Conservation (phyloP, 2,888 invertebrate species). For the Thereva unica region DNA sequence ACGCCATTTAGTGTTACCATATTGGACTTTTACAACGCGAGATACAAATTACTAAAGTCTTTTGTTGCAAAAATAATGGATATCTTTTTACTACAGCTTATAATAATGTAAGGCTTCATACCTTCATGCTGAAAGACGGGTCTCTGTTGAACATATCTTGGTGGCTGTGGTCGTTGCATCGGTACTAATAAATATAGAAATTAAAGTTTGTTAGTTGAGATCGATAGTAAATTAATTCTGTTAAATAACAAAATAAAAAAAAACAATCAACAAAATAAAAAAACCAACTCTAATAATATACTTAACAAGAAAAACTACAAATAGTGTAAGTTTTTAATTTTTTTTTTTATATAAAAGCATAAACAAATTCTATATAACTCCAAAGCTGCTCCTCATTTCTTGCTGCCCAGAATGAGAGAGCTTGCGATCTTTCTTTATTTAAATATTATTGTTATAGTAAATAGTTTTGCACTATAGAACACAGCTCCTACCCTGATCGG, state of each 20-base stretch:
- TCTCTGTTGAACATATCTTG: conserved; percentile 52
- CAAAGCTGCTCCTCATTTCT: too few relatives aligned
- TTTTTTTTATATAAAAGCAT: neutral
- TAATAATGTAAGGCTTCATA: conserved; percentile 35
- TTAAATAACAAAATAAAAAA: conserved; percentile 6
- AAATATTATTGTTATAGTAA: too few relatives aligned
- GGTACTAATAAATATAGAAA: conserved; percentile 47
- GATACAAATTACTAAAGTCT: too few relatives aligned
- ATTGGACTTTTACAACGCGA: too few relatives aligned
- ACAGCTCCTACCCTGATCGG: conserved; percentile 12
- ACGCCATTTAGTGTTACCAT: too few relatives aligned
- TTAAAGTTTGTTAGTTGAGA: neutral
- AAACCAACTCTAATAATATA: neutral
- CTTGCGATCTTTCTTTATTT: too few relatives aligned
- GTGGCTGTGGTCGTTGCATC: conserved; percentile 47
- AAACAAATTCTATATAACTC: neutral
- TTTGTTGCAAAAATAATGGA: too few relatives aligned
- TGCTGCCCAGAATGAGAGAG: too few relatives aligned
- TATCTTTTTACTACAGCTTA: too few relatives aligned
- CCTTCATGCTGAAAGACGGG: conserved; percentile 47
- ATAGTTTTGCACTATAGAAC: too few relatives aligned
- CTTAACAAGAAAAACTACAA: neutral
- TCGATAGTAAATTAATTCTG: neutral
- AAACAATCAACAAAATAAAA: conserved; percentile 14
- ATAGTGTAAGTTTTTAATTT: neutral